A percentile compares a stretch with the other conserved stretches of the same genome.
Evolutionary conservation across 2,797 vertebrate genomes (phyloP).

Genomic region (Halcyon badia): DNA sequence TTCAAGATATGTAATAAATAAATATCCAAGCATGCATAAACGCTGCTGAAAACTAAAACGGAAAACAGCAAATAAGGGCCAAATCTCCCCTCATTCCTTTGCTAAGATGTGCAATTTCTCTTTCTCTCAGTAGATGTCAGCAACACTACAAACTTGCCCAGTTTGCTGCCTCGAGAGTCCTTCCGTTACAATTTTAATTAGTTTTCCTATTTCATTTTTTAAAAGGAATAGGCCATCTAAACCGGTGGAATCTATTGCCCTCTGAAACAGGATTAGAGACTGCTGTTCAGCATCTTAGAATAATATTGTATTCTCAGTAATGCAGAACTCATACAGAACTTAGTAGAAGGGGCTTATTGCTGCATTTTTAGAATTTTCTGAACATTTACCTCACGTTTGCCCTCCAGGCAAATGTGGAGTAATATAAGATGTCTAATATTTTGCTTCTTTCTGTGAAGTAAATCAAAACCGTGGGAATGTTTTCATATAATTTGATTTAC

Average conservation of each 20-base stretch:
- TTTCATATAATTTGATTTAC: slow-evolving; percentile 78
- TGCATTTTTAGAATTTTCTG: slow-evolving; percentile 73
- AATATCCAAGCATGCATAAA: background rate
- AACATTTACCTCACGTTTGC: slow-evolving; percentile 72
- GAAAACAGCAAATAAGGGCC: background rate
- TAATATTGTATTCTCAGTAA: slow-evolving; percentile 39
- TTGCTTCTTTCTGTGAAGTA: slow-evolving; percentile 80
- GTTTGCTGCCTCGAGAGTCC: accelerated
- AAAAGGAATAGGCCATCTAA: slow-evolving; percentile 12
- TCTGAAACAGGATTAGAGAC: slow-evolving; percentile 19
- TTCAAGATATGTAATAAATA: background rate
- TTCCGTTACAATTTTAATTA: background rate
- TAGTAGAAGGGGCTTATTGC: slow-evolving; percentile 61
- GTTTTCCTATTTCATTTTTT: background rate
- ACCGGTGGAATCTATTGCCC: slow-evolving; percentile 8
- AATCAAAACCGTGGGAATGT: slow-evolving; percentile 83
- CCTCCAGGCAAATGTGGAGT: slow-evolving; percentile 74
- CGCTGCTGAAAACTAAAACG: background rate
- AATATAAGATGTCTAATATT: slow-evolving; percentile 79
- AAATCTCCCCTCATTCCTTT: background rate
- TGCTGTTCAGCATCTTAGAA: slow-evolving; percentile 35
- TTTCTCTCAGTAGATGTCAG: slow-evolving; percentile 78
- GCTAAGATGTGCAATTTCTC: slow-evolving; percentile 35
- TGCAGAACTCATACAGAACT: slow-evolving; percentile 47
- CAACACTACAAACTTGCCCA: slow-evolving; percentile 70